phyloP scores from a whole-genome alignment of 2,797 vertebrate genomes.

The Sebastiscus albofasciatus region DNA sequence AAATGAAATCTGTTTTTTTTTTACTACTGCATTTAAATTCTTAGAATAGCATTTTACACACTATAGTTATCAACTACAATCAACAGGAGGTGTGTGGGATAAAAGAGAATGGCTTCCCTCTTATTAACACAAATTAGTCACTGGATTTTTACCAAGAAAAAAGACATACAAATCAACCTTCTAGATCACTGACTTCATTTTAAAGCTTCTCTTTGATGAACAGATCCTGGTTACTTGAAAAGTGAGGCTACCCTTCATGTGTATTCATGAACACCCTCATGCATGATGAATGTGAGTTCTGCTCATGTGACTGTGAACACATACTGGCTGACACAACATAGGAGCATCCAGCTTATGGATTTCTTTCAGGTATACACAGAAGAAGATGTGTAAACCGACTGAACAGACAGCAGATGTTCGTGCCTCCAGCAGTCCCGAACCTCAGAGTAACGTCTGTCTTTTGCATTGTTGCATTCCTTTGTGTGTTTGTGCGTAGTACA shows the following conservation, averaged over 20 bases:
- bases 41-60: neutral
- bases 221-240: neutral
- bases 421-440: neutral
- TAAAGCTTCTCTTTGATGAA: constrained; percentile 3
- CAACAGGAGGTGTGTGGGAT: constrained; percentile 7
- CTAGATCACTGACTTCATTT: neutral
- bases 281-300: neutral
- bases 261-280: neutral
- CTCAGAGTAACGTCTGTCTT: neutral
- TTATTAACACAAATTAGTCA: constrained; percentile 25
- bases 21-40: neutral
- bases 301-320: neutral
- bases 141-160: neutral
- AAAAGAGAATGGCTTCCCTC: constrained; percentile 6
- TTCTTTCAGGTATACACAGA: neutral
- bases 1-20: neutral
- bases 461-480: neutral
- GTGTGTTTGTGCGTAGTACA: neutral
- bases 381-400: neutral
- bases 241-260: neutral
- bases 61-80: neutral
- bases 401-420: neutral
- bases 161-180: neutral
- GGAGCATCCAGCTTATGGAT: neutral
- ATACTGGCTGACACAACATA: no score